A percentile compares a stretch with the other conserved stretches of the same genome.
Conservation (phyloP, 2,888 invertebrate genomes). For the Chalcis sispes region DNA sequence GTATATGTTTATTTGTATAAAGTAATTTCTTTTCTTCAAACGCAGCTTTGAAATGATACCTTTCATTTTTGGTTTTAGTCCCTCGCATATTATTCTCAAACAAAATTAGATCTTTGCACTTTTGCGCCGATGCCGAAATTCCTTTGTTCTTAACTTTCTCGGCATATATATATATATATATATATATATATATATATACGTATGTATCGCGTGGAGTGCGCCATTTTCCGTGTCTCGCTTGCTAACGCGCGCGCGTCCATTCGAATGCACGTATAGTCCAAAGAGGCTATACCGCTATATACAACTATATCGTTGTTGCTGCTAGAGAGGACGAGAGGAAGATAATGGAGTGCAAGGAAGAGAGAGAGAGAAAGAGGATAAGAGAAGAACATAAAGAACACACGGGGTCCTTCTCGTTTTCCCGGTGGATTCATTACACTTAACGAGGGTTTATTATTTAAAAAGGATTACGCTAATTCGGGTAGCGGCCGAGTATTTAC, state of each 20-base stretch:
- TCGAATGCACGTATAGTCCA: too few relatives aligned
- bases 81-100: too few relatives aligned
- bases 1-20: too few relatives aligned
- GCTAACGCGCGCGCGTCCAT: not conserved
- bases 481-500: constrained; percentile 59
- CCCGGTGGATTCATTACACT: constrained; percentile 69
- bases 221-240: not conserved
- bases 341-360: not conserved
- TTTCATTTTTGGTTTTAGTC: too few relatives aligned
- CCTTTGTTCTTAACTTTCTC: too few relatives aligned
- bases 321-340: not conserved
- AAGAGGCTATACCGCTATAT: not conserved
- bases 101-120: too few relatives aligned
- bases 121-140: too few relatives aligned
- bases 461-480: constrained; percentile 67
- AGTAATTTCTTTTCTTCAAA: too few relatives aligned
- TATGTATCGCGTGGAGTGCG: not conserved
- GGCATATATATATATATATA: too few relatives aligned
- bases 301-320: too few relatives aligned
- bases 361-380: not conserved
- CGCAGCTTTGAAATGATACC: too few relatives aligned
- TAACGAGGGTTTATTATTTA: constrained; percentile 71
- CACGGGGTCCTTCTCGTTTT: constrained; percentile 52
- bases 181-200: too few relatives aligned
- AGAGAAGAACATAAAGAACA: not conserved